Evolutionary conservation across 2,888 invertebrate genomes (phyloP).

Genomic region (Meloe dianella): DNA sequence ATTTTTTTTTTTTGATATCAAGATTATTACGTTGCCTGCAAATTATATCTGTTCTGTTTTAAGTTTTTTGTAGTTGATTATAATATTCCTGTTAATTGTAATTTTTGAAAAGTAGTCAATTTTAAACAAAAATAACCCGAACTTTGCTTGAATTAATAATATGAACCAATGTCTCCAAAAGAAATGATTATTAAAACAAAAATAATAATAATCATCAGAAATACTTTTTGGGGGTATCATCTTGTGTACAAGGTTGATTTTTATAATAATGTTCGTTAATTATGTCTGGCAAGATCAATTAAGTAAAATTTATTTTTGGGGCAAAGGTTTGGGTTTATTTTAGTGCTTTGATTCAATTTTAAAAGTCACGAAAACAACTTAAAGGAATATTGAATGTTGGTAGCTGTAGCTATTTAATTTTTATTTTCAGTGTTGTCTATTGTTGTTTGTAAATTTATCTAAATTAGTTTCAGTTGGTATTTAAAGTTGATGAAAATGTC

Average conservation of each 20-base stretch:
- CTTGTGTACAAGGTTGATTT: background rate
- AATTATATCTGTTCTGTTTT: constrained; percentile 10
- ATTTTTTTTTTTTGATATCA: background rate
- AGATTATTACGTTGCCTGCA: constrained; percentile 2
- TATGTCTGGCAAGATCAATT: constrained; percentile 2
- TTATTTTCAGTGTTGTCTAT: background rate
- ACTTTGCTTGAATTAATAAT: background rate
- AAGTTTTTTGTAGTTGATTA: background rate
- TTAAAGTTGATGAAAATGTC: background rate
- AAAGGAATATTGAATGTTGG: background rate
- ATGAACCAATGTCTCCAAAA: background rate
- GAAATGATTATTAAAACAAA: background rate
- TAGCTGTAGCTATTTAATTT: background rate
- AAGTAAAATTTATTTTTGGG: background rate
- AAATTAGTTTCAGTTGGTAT: background rate
- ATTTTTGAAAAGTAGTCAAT: background rate
- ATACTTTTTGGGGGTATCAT: constrained; percentile 2
- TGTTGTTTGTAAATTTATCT: background rate
- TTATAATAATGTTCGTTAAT: background rate
- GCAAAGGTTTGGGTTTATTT: constrained; percentile 12
- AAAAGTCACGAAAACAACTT: background rate
- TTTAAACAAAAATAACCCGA: background rate
- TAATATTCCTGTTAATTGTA: background rate
- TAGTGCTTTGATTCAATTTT: background rate
- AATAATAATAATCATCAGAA: background rate